phyloP scores from a whole-genome alignment of 2,888 invertebrate genomes.

The Drosophila cracens region DNA sequence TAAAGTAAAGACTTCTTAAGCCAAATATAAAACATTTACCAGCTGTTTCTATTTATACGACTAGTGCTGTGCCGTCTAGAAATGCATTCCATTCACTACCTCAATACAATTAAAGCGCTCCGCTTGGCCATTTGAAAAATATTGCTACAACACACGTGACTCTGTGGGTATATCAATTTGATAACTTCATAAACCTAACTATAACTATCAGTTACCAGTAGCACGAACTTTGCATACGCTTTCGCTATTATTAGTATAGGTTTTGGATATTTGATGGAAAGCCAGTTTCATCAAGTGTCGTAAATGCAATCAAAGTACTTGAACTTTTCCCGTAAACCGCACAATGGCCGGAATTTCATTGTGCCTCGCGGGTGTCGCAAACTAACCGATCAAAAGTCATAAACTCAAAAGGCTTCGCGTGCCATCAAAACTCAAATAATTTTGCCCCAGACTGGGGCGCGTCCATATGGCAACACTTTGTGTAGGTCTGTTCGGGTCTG shows the following conservation, averaged over 20 bases:
- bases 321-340: conserved; percentile 66
- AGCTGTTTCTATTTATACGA: conserved; percentile 22
- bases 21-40: not conserved
- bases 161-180: conserved; percentile 71
- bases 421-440: conserved; percentile 37
- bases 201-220: conserved; percentile 21
- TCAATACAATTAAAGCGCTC: conserved; percentile 48
- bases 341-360: conserved; percentile 43
- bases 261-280: conserved; percentile 2
- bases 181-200: conserved; percentile 61
- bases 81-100: conserved; percentile 58
- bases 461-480: conserved; percentile 72
- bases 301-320: conserved; percentile 77
- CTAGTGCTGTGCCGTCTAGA: conserved; percentile 24
- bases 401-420: conserved; percentile 71
- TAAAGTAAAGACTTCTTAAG: too few relatives aligned
- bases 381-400: conserved; percentile 67
- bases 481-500: conserved; percentile 23
- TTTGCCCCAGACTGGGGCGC: conserved; percentile 10
- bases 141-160: conserved; percentile 60
- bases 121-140: conserved; percentile 24
- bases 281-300: conserved; percentile 44
- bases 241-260: conserved; percentile 6
- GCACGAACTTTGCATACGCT: conserved; percentile 72
- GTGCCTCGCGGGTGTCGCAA: conserved; percentile 61